Evolutionary conservation across 2,797 vertebrate genomes (phyloP), one percentile per base, ranked within the genome.

Genomic region (Syngnathus rostellatus): DNA sequence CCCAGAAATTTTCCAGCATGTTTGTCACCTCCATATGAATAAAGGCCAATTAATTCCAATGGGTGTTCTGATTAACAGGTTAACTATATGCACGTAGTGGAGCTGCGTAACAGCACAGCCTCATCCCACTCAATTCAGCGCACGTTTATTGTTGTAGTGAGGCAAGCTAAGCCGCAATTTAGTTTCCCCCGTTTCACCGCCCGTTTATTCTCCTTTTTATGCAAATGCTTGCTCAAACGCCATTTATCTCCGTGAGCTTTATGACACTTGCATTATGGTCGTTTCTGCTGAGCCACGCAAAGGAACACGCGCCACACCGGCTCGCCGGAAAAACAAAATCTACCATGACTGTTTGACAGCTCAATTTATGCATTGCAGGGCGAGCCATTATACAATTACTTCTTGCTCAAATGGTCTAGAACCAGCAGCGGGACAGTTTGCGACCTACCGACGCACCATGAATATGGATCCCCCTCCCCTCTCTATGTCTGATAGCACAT

Each of bases 331-430:
- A 86, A 83, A 89, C 81, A 86, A 89, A 90, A 89, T 85, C 87
- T 84, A 86, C 81, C 81, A 70, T 10, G 31, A 76, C 71, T 40
- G 57, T 73, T 60, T 74, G 73, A 87, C 85, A 85, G 79, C 84
- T 87, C 80, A 86, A 86, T 88, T 86, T 86, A 85, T 87, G 86
- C 83, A 70, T 69, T 61, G 77, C 74, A 72, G 65, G 74, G 75
- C 72, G 74, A 77, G 65, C 76, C 72, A 72, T 85, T 86, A 89
- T 89, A 90, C 87, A 86, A 87, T 89, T 86, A 86, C 81, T 79
- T 79, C 79, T 38, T 68, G 72, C 82, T 89, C 81, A 86, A 83
- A 87, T 63, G 76, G 67, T 82, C 83, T 68, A 79, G 72, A 80
- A 82, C 70, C 76, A 70, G 77, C 75, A 40, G 58, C 79, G 81